phyloP scores from a whole-genome alignment of 2,113 vertebrate genomes.

The Halcyon senegalensis region DNA sequence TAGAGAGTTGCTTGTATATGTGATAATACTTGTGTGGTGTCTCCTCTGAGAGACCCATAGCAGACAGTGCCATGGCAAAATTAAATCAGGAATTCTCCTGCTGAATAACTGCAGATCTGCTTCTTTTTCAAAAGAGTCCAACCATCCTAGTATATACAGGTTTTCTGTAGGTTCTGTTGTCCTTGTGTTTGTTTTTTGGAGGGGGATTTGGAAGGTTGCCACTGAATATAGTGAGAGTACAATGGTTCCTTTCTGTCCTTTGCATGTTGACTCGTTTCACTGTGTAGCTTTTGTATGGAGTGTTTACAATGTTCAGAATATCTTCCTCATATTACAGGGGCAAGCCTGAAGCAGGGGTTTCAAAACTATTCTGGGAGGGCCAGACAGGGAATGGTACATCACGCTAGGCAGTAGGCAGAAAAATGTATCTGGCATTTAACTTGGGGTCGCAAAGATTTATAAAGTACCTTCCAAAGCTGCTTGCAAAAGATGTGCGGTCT shows the following conservation, averaged over 20 bases:
- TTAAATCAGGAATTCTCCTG: neutral
- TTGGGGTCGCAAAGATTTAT: neutral
- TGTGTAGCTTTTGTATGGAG: neutral
- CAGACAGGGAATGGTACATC: neutral
- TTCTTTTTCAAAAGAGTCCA: neutral
- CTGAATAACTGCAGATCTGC: neutral
- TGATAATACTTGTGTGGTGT: neutral
- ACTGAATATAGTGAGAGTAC: neutral
- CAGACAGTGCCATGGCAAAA: neutral
- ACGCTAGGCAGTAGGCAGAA: rapidly evolving
- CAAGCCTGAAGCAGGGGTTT: neutral
- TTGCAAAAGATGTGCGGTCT: neutral
- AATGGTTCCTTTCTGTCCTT: neutral
- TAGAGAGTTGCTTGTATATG: neutral
- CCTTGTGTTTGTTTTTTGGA: neutral
- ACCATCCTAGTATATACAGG: rapidly evolving
- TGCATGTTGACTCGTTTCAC: rapidly evolving
- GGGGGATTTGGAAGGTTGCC: rapidly evolving
- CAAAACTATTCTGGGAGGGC: neutral
- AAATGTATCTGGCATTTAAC: neutral
- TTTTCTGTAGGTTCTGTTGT: neutral
- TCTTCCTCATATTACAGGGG: neutral
- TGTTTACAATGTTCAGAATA: neutral
- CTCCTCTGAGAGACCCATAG: neutral
- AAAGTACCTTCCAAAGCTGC: neutral